These are phyloP conservation scores for Onchidella celtica DNA, from an alignment of 2,888 invertebrate species.

Conservation along the genomic window DNA sequence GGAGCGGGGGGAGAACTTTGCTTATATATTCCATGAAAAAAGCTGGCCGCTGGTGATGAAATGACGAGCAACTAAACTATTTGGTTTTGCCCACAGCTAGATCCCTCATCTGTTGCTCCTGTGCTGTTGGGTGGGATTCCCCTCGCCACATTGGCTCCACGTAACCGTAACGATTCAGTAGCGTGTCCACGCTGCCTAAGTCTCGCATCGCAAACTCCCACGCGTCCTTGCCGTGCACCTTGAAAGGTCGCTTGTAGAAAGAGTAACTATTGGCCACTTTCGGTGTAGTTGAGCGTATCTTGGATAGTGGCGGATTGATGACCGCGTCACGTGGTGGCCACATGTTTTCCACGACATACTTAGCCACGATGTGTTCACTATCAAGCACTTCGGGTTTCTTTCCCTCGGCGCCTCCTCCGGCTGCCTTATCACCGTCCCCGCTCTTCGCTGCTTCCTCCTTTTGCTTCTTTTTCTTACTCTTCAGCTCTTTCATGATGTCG, in stretches of 20 bases:
- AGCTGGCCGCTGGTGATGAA: no score
- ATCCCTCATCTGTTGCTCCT: neutral
- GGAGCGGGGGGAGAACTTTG: no score
- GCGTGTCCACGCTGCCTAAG: constrained; percentile 64
- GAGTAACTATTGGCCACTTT: constrained; percentile 30
- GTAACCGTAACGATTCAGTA: constrained; percentile 67
- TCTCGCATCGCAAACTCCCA: constrained; percentile 69
- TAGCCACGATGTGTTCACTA: constrained; percentile 18
- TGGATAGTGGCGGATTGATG: constrained; percentile 40
- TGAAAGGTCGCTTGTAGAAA: constrained; percentile 41
- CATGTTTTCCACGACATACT: constrained; percentile 6
- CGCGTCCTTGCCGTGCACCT: constrained; percentile 66
- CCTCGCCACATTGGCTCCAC: constrained; percentile 26
- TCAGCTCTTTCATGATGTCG: constrained; percentile 17
- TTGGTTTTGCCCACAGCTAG: neutral
- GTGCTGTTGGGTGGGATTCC: neutral
- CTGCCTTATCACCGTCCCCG: neutral
- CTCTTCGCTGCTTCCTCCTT: neutral
- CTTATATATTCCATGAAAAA: no score
- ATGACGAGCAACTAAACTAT: no score
- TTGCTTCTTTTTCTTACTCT: neutral
- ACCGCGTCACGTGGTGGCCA: constrained; percentile 10
- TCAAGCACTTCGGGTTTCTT: neutral
- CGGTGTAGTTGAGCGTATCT: neutral
- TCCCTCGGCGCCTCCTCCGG: no score